Percentiles rank a stretch among this genome's conserved stretches.
Conservation (phyloP, 2,797 vertebrate genomes). For the Coluber constrictor region DNA sequence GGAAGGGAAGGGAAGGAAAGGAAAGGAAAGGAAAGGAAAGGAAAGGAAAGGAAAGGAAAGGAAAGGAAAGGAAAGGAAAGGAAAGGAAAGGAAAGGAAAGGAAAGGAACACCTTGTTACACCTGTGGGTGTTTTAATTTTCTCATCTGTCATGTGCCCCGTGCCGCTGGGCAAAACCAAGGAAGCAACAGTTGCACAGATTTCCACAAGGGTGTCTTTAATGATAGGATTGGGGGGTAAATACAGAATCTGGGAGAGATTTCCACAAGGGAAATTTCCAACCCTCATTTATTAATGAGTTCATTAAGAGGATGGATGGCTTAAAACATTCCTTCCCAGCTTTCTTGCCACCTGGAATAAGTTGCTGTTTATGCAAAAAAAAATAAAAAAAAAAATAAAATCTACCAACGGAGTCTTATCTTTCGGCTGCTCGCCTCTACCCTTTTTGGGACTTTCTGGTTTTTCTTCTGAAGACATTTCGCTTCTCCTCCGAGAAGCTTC, state of each 20-base stretch:
- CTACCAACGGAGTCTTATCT: background rate
- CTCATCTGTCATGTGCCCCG: background rate
- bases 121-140: background rate
- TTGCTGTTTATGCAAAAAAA: background rate
- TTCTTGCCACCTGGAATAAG: background rate
- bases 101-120: background rate
- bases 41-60: too few relatives aligned
- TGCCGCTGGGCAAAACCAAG: background rate
- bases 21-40: too few relatives aligned
- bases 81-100: background rate
- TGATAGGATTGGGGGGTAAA: background rate
- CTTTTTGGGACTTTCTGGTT: background rate
- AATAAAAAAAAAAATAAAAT: background rate
- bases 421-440: background rate
- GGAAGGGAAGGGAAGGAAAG: too few relatives aligned
- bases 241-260: background rate
- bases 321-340: background rate
- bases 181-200: background rate
- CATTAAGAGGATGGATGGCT: background rate
- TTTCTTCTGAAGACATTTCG: too few relatives aligned
- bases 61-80: background rate
- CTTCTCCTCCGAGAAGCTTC: too few relatives aligned
- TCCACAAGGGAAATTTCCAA: background rate
- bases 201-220: background rate
- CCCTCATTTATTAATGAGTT: background rate